These are phyloP conservation scores for Antheraea mylitta DNA, from an alignment of 1,140 invertebrate genomes.

Conservation along the genomic window DNA sequence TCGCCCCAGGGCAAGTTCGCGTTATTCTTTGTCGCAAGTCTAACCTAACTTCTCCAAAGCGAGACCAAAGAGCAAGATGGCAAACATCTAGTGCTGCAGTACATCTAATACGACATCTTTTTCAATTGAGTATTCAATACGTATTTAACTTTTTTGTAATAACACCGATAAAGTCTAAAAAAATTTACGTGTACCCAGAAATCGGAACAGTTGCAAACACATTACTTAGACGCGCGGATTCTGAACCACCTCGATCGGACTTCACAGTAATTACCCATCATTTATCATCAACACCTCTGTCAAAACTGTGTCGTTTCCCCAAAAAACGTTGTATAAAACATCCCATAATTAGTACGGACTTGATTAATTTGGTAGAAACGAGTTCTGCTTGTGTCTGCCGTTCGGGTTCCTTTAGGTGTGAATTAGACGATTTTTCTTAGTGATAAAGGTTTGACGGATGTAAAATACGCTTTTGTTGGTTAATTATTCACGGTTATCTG, in stretches of 20 bases:
- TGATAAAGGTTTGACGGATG: conserved; percentile 63
- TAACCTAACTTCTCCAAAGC: no score
- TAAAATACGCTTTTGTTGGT: conserved; percentile 47
- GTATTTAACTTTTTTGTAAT: no score
- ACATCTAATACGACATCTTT: no score
- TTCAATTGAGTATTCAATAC: no score
- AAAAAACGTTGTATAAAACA: conserved; percentile 66
- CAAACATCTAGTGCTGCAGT: no score
- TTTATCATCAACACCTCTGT: conserved; percentile 67
- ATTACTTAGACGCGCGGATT: neutral
- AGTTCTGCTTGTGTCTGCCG: conserved; percentile 48
- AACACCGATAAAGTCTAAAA: no score
- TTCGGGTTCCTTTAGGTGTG: conserved; percentile 56
- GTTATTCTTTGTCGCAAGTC: no score
- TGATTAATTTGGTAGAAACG: conserved; percentile 61
- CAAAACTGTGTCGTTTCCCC: conserved; percentile 65
- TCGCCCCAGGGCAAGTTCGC: no score
- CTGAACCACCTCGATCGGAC: neutral
- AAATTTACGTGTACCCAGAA: neutral
- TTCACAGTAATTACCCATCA: conserved; percentile 60
- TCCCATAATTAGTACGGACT: conserved; percentile 58
- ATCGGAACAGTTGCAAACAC: neutral
- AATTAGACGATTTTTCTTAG: conserved; percentile 70
- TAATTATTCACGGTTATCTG: conserved; percentile 57
- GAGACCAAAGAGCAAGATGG: no score